Percentiles rank a stretch among this genome's conserved stretches.
Evolutionary conservation across 2,113 vertebrate species (phyloP).

Genomic region (Gasterosteus nipponicus): DNA sequence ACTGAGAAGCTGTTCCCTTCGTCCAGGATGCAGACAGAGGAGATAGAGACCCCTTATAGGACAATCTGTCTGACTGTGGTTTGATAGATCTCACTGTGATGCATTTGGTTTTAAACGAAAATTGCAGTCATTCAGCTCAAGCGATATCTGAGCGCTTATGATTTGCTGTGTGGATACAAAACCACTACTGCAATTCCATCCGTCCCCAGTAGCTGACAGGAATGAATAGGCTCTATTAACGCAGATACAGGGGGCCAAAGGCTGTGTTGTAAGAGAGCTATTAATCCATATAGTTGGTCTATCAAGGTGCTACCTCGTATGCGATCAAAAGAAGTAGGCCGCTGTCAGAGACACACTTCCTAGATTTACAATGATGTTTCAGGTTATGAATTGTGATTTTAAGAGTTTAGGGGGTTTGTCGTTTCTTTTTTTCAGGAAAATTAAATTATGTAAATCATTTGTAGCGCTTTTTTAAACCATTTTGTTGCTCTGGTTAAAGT

Average conservation of each 20-base stretch:
- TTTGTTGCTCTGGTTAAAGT: background rate
- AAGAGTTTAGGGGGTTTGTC: background rate
- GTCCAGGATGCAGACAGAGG: slow-evolving; percentile 6
- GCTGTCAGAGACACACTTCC: slow-evolving; percentile 58
- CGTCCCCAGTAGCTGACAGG: slow-evolving; percentile 81
- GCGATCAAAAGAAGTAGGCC: slow-evolving; percentile 63
- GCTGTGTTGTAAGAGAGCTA: slow-evolving; percentile 81
- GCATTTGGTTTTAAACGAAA: slow-evolving; percentile 73
- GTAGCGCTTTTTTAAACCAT: background rate
- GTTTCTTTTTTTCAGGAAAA: background rate
- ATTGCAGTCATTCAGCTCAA: slow-evolving; percentile 67
- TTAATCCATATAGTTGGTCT: slow-evolving; percentile 84
- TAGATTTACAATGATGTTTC: slow-evolving; percentile 63
- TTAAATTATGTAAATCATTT: background rate
- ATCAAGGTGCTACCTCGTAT: slow-evolving; percentile 72
- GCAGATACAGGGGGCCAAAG: slow-evolving; percentile 76
- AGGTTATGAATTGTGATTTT: slow-evolving; percentile 34
- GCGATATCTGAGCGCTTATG: slow-evolving; percentile 67
- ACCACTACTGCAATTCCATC: slow-evolving; percentile 79
- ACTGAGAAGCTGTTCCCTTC: slow-evolving; percentile 39
- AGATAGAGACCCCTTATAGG: slow-evolving; percentile 7
- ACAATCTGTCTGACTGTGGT: slow-evolving; percentile 36
- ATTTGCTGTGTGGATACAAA: slow-evolving; percentile 76
- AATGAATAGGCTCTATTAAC: slow-evolving; percentile 85
- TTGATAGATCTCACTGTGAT: slow-evolving; percentile 61